These are phyloP conservation scores for Isotomurus palustris DNA, from an alignment of 2,888 invertebrate genomes.

Conservation along the genomic window DNA sequence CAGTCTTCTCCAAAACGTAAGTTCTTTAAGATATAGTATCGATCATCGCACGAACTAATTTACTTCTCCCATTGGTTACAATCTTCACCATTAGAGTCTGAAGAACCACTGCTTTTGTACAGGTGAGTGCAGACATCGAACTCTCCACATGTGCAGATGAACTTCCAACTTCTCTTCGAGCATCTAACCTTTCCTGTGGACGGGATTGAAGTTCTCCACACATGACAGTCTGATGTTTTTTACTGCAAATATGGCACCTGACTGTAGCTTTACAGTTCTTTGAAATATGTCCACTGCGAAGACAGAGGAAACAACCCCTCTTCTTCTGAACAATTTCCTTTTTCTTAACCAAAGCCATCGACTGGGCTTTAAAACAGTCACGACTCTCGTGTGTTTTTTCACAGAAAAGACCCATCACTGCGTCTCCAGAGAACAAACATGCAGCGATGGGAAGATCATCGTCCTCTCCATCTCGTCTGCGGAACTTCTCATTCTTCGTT, in stretches of 20 bases:
- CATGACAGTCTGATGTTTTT: neutral
- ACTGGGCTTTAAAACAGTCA: neutral
- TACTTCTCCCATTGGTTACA: neutral
- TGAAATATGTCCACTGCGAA: no score
- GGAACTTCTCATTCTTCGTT: neutral
- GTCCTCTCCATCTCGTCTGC: no score
- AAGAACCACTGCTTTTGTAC: neutral
- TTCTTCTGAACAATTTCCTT: neutral
- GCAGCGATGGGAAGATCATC: neutral
- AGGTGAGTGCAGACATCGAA: neutral
- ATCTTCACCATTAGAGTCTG: neutral
- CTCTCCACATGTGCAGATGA: neutral
- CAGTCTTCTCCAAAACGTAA: neutral
- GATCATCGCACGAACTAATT: neutral
- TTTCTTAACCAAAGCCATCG: neutral
- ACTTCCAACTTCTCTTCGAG: neutral
- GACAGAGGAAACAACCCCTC: no score
- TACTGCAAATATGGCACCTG: no score
- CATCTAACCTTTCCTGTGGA: neutral
- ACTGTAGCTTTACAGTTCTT: no score
- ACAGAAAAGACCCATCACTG: neutral
- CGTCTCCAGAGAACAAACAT: neutral
- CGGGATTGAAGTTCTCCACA: neutral
- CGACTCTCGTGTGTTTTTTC: neutral
- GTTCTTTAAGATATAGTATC: neutral